These are phyloP conservation scores for Podarcis muralis DNA, from an alignment of 2,113 vertebrate species.

Conservation along the genomic window DNA sequence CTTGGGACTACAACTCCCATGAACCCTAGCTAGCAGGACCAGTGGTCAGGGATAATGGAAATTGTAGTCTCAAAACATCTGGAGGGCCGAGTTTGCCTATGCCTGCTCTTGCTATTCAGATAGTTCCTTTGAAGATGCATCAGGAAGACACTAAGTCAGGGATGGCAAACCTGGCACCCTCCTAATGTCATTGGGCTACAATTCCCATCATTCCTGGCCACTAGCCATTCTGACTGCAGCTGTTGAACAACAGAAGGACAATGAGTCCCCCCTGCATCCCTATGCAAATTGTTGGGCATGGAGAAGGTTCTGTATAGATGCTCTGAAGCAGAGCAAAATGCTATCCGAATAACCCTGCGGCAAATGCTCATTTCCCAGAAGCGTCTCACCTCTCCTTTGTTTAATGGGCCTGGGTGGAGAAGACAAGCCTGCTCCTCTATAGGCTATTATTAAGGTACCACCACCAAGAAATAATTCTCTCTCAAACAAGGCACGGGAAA, in stretches of 20 bases:
- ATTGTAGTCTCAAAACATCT: too few species aligned
- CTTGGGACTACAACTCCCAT: too few species aligned
- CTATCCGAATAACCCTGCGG: not conserved
- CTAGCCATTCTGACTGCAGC: not conserved
- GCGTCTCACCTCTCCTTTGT: not conserved
- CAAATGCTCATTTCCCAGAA: not conserved
- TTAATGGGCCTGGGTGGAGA: not conserved
- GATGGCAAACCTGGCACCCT: not conserved
- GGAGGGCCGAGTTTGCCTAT: too few species aligned
- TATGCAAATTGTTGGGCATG: not conserved
- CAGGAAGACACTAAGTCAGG: not conserved
- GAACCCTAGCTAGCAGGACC: too few species aligned
- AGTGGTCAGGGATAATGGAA: too few species aligned
- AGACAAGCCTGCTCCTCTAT: not conserved
- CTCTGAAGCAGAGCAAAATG: not conserved
- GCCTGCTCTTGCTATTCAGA: not conserved
- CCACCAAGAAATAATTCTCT: not conserved
- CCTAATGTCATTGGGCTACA: not conserved
- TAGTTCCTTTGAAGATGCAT: constrained; percentile 18
- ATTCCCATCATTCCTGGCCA: not conserved
- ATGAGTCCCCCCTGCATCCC: not conserved
- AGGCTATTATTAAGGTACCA: not conserved
- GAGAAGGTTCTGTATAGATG: constrained; percentile 40
- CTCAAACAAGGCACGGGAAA: not conserved
- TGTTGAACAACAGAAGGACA: too few species aligned